These are phyloP conservation scores for Neofelis nebulosa DNA, from an alignment of 2,113 vertebrate genomes.

Conservation along the genomic window DNA sequence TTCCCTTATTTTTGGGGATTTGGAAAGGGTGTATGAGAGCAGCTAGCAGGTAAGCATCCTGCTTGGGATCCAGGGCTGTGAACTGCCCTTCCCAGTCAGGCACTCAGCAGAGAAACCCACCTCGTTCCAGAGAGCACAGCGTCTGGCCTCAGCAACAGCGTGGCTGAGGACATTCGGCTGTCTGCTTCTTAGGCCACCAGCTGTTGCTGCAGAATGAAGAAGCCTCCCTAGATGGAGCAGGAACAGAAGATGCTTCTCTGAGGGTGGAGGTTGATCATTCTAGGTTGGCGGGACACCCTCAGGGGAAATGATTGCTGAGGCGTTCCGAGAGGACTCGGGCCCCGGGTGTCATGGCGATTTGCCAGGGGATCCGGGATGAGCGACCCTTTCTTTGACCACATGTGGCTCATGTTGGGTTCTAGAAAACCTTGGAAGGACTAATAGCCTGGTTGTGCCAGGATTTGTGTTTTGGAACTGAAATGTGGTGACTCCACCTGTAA, in stretches of 20 bases:
- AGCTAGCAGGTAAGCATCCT: not conserved
- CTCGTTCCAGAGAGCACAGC: not conserved
- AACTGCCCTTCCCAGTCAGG: not conserved
- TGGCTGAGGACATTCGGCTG: not conserved
- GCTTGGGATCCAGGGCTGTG: not conserved
- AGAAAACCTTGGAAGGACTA: not conserved
- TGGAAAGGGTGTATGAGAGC: not conserved
- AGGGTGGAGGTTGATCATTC: not conserved
- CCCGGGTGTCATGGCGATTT: not conserved
- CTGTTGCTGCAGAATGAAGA: not conserved
- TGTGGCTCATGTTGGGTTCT: not conserved
- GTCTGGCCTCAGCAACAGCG: not conserved
- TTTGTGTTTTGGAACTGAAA: constrained; percentile 1
- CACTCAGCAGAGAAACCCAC: not conserved
- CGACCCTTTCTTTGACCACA: not conserved
- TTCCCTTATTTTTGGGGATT: not conserved
- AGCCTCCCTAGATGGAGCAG: not conserved
- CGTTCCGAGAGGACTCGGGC: not conserved
- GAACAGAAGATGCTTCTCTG: not conserved
- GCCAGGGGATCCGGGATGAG: not conserved
- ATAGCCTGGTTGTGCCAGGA: not conserved
- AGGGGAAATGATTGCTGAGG: not conserved
- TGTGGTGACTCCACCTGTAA: not conserved
- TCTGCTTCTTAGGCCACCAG: not conserved
- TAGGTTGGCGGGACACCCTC: not conserved